A percentile compares a stretch with the other conserved stretches of the same genome.
phyloP scores from a whole-genome alignment of 64 coral and sea anemone species.

The Dendronephthya gigantea region DNA sequence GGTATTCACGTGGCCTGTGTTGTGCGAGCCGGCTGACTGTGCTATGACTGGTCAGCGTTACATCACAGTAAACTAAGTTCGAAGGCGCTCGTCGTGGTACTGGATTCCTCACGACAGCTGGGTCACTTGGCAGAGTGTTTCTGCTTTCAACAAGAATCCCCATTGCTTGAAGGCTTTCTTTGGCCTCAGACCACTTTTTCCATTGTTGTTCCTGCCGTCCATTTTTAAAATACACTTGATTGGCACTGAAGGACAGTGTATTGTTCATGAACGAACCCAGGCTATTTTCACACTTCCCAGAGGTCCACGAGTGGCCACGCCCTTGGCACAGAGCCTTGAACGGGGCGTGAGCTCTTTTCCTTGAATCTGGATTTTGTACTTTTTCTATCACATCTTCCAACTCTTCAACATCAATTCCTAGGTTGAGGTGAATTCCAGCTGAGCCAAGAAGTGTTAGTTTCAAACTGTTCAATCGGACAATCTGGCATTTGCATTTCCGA shows the following conservation, averaged over 20 bases:
- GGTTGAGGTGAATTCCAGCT: neutral
- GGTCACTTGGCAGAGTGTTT: neutral
- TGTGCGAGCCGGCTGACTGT: neutral
- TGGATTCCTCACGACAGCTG: neutral
- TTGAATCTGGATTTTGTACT: neutral
- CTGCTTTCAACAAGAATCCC: neutral
- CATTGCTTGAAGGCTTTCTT: neutral
- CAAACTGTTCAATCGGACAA: neutral
- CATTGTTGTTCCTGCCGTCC: neutral
- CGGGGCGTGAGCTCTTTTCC: neutral
- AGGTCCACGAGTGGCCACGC: neutral
- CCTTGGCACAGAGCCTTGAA: neutral
- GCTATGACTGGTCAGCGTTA: neutral
- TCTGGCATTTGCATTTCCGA: neutral
- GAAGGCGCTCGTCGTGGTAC: neutral
- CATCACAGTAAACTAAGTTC: neutral
- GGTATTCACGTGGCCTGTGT: neutral
- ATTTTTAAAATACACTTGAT: neutral
- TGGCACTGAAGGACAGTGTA: neutral
- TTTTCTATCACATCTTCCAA: neutral
- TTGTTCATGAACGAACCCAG: neutral
- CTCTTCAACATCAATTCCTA: neutral
- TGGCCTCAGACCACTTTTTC: constrained; percentile 5
- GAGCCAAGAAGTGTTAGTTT: neutral
- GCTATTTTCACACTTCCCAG: neutral